These are phyloP conservation scores for Leptonema lineaticorne DNA, from an alignment of 1,140 invertebrate species.

Conservation along the genomic window DNA sequence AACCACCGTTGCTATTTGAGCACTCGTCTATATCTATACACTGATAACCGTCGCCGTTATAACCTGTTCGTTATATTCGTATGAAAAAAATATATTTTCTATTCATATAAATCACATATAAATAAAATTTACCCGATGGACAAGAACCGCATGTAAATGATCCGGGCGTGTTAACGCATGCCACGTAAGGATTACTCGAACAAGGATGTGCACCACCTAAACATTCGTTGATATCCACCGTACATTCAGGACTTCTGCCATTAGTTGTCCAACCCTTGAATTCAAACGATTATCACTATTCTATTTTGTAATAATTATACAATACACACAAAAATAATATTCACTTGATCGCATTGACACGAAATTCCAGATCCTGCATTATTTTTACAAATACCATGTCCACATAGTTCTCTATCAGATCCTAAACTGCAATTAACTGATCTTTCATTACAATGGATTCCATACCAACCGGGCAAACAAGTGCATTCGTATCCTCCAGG, in stretches of 20 bases:
- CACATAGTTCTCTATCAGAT: slow-evolving; percentile 76
- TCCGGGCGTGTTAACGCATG: slow-evolving; percentile 85
- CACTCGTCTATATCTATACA: slow-evolving; percentile 91
- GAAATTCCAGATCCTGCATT: slow-evolving; percentile 64
- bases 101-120: background rate
- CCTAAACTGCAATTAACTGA: slow-evolving; percentile 71
- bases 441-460: slow-evolving; percentile 76
- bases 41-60: slow-evolving; percentile 81
- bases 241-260: slow-evolving; percentile 67
- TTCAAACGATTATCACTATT: background rate
- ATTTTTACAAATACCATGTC: slow-evolving; percentile 80
- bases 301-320: background rate
- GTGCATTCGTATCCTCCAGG: slow-evolving; percentile 78
- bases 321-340: background rate
- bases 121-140: slow-evolving; percentile 62
- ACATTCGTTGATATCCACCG: slow-evolving; percentile 87
- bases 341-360: slow-evolving; percentile 76
- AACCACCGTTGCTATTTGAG: slow-evolving; percentile 78
- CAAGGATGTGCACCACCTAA: slow-evolving; percentile 66
- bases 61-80: too few species aligned
- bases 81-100: too few species aligned
- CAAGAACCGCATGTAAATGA: slow-evolving; percentile 85
- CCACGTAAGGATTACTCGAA: slow-evolving; percentile 75
- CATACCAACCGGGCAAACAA: slow-evolving; percentile 76
- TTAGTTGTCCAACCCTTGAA: slow-evolving; percentile 79